Percentiles rank a stretch among this genome's conserved stretches.
Evolutionary conservation across 2,888 invertebrate species (phyloP).

Genomic region (Ochlodes sylvanus): DNA sequence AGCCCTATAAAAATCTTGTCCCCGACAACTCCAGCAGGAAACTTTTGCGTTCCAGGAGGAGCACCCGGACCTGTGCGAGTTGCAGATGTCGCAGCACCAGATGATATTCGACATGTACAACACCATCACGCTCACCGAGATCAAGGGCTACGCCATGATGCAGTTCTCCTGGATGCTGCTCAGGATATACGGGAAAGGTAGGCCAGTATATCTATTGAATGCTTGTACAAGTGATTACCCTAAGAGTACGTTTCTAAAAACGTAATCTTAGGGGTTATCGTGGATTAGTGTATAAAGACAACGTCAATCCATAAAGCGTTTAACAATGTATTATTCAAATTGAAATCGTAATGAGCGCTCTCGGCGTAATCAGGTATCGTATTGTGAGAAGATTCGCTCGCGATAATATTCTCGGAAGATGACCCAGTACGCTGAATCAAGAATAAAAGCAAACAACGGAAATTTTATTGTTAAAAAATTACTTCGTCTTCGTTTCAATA

Average conservation of each 20-base stretch:
- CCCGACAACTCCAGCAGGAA: no score
- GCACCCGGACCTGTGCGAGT: slow-evolving; percentile 87
- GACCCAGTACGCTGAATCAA: not conserved
- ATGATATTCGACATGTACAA: slow-evolving; percentile 92
- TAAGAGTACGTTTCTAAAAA: no score
- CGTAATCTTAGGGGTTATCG: no score
- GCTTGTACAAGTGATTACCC: no score
- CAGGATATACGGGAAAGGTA: slow-evolving; percentile 91
- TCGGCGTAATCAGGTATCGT: not conserved
- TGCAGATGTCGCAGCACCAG: slow-evolving; percentile 92
- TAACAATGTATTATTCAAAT: no score
- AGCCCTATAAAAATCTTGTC: no score
- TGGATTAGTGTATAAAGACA: no score
- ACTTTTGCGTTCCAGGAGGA: slow-evolving; percentile 84
- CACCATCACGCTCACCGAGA: slow-evolving; percentile 91
- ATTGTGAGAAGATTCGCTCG: not conserved
- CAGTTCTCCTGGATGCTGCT: slow-evolving; percentile 95
- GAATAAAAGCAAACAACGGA: not conserved
- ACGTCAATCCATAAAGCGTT: no score
- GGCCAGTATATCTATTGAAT: slow-evolving; percentile 24
- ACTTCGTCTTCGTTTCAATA: not conserved
- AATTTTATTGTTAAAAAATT: not conserved
- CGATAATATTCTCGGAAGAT: not conserved
- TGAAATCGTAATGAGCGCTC: not conserved
- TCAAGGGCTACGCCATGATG: slow-evolving; percentile 95